Base-by-base conservation (phyloP, 2,888 invertebrate genomes). In the Muschampia plurimacula region DNA sequence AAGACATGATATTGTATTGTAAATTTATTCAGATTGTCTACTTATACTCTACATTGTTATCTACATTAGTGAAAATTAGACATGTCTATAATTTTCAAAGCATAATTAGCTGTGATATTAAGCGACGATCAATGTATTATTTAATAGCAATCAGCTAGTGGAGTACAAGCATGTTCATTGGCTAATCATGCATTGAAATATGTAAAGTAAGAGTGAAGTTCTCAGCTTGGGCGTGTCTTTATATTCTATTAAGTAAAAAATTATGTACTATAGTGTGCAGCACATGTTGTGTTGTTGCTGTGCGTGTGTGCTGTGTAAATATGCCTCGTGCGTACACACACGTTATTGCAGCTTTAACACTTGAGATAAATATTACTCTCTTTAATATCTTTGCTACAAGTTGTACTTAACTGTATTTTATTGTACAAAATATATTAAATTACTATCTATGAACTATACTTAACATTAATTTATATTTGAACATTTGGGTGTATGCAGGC, bases 381-480 rank as follows among this genome's bases (percentile, higher is more conserved):
- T 94, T 94, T 94, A 93, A 95, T 95, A 95, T 95, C 95, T 95
- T 95, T 95, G 95, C 95, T 95, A 95, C 95, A 95, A 96, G 95
- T 95, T 96, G 95, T 96, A 95, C 95, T 96, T 95, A 95, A 95
- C 95, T 94, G 93, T 92, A 95, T 95, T 95, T 95, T 94, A 95
- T 95, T 95, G 95, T 96, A 96, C 96, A 96, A 96, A 96, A 95
- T 96, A 95, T 95, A 95, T 95, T 95, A 95, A 92, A 92, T 91
- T 93, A 94, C 90, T 93, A 93, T 91, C 92, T 93, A 93, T 93
- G 85, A 93, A 91, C 91, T 91, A 92, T 91, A 92, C 81, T 84
- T 82, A 92, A 84, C 89, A 86, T 83, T 90, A 89, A 92, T 90
- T 89, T 89, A 91, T 89, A 92, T 72, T 91, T 92, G 93, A 91